These are phyloP conservation scores for Brachyalestes nurse DNA, from an alignment of 2,797 vertebrate genomes.

Conservation along the genomic window DNA sequence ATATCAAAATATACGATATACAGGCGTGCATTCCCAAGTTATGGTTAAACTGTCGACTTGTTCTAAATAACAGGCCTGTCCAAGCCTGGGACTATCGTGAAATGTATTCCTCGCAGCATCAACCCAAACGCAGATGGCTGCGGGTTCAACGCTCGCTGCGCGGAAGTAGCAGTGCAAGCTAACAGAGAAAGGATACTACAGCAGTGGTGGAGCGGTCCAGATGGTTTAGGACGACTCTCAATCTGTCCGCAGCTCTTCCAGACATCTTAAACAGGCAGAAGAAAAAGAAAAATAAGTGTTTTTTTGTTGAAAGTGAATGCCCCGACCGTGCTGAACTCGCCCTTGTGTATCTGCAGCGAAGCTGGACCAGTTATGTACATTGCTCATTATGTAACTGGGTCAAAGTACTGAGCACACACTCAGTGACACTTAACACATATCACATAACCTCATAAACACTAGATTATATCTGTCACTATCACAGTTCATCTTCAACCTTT, in stretches of 20 bases:
- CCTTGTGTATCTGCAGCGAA: too few relatives aligned
- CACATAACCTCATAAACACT: neutral
- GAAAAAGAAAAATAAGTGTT: neutral
- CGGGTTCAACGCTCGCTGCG: neutral
- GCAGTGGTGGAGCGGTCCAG: constrained; percentile 59
- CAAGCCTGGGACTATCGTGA: neutral
- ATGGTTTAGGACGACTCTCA: constrained; percentile 71
- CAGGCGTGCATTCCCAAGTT: neutral
- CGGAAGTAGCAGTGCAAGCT: neutral
- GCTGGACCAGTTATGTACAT: neutral
- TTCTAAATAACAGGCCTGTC: neutral
- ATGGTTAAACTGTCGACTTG: neutral
- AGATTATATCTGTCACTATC: too few relatives aligned
- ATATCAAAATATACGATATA: neutral
- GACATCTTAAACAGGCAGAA: constrained; percentile 65
- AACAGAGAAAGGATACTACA: constrained; percentile 76
- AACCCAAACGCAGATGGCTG: neutral
- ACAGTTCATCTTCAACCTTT: too few relatives aligned
- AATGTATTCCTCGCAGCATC: neutral
- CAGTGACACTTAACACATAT: neutral
- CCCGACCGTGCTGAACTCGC: too few relatives aligned
- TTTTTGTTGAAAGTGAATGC: neutral
- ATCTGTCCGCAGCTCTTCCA: constrained; percentile 70
- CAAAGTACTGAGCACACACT: constrained; percentile 19
- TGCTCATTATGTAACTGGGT: constrained; percentile 14